Evolutionary conservation across 2,113 vertebrate species (phyloP).

Genomic region (Macrotus californicus): DNA sequence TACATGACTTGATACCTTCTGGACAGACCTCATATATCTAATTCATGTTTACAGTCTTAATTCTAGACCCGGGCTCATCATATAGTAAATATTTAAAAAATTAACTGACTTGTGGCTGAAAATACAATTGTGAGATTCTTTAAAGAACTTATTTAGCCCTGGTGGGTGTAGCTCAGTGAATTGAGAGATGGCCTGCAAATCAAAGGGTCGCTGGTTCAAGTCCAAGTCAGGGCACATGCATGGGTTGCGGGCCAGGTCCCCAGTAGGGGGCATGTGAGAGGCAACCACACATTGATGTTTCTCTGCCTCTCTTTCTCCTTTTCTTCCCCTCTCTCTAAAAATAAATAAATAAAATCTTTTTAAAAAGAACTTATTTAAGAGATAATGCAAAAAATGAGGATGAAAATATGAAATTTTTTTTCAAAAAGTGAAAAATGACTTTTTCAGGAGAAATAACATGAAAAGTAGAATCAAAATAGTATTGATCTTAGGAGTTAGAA

Average conservation of each 20-base stretch:
- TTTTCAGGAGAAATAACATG: background rate
- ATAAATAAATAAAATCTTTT: no score
- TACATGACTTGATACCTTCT: no score
- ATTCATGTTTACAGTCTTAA: background rate
- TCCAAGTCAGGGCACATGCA: no score
- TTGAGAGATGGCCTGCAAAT: no score
- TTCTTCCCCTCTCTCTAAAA: no score
- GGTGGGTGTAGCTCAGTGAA: no score
- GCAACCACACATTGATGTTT: no score
- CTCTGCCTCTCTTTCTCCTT: no score
- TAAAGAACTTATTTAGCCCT: background rate
- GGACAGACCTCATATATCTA: background rate
- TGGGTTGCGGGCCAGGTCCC: no score
- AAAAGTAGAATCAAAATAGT: background rate
- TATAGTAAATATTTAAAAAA: background rate
- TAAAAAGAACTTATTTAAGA: background rate
- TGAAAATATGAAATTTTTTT: background rate
- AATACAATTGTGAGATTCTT: background rate
- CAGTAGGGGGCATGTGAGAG: no score
- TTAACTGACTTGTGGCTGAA: background rate
- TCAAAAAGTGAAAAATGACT: background rate
- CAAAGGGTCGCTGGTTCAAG: no score
- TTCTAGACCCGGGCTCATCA: background rate
- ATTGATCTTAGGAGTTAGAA: background rate
- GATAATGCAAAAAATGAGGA: background rate